Percentiles rank a stretch among this genome's conserved stretches.
phyloP scores from a whole-genome alignment of 2,888 invertebrate species.

The Eupeodes latifasciatus region DNA sequence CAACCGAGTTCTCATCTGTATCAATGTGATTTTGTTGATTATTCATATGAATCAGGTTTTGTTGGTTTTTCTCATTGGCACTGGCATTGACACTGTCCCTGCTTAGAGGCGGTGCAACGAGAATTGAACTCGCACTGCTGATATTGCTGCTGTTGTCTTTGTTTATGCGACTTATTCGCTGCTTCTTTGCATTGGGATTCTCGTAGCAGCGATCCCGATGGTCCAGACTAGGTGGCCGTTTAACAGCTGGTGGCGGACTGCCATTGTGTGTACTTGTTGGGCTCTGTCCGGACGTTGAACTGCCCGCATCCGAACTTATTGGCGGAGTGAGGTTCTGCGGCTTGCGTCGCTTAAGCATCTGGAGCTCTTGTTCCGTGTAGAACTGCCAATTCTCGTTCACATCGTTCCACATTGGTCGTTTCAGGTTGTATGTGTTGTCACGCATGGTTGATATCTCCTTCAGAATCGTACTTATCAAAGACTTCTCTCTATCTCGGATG shows the following conservation, averaged over 20 bases:
- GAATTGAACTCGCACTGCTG: conserved; percentile 63
- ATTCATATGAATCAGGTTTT: conserved; percentile 64
- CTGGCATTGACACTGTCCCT: conserved; percentile 52
- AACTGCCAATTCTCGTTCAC: conserved; percentile 97
- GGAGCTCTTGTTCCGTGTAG: conserved; percentile 95
- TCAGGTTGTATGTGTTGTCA: conserved; percentile 95
- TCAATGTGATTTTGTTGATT: conserved; percentile 76
- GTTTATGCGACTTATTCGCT: conserved; percentile 93
- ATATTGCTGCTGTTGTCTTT: conserved; percentile 84
- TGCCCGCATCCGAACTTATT: conserved; percentile 92
- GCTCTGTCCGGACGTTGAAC: conserved; percentile 91
- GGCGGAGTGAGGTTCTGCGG: conserved; percentile 96
- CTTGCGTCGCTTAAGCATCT: conserved; percentile 94
- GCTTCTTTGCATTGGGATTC: conserved; percentile 89
- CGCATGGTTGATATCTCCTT: conserved; percentile 92
- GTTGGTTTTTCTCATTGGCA: conserved; percentile 72
- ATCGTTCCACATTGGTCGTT: conserved; percentile 95
- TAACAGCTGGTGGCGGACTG: conserved; percentile 88
- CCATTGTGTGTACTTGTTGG: conserved; percentile 90
- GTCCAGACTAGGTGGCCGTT: conserved; percentile 84
- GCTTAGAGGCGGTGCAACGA: conserved; percentile 46
- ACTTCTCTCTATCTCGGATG: conserved; percentile 92
- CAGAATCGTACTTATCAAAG: conserved; percentile 90
- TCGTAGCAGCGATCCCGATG: conserved; percentile 85
- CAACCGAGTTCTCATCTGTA: conserved; percentile 80